A percentile compares a stretch with the other conserved stretches of the same genome.
These are phyloP conservation scores for Eremobia ochroleuca DNA, from an alignment of 2,888 invertebrate species.

Conservation along the genomic window DNA sequence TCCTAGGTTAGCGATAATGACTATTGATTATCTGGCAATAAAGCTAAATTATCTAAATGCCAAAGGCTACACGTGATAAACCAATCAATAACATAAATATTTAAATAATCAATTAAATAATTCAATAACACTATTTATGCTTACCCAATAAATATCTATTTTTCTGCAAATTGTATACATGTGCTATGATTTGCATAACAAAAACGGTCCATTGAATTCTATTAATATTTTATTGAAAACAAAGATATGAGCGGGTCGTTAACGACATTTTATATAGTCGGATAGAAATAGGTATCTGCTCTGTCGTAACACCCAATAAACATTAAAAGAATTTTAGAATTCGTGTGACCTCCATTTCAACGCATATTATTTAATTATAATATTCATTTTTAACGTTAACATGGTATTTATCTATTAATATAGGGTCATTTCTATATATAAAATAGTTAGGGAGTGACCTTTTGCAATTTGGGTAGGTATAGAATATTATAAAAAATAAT, in stretches of 20 bases:
- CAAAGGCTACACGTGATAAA: background rate
- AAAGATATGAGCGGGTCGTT: background rate
- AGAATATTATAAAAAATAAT: background rate
- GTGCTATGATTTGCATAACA: background rate
- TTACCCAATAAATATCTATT: background rate
- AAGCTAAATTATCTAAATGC: background rate
- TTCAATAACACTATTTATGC: background rate
- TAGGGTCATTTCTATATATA: background rate
- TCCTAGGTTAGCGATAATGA: background rate
- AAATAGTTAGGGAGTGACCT: background rate
- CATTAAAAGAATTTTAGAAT: constrained; percentile 22
- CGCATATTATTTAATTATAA: constrained; percentile 18
- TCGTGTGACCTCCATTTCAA: constrained; percentile 42
- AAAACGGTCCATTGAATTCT: background rate
- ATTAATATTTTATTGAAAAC: constrained; percentile 9
- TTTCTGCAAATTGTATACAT: background rate
- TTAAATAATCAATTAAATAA: background rate
- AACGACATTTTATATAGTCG: constrained; percentile 10
- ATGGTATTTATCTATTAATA: background rate
- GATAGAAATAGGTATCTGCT: background rate
- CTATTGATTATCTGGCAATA: background rate
- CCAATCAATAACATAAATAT: background rate
- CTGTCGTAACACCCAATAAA: constrained; percentile 38
- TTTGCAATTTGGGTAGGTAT: background rate
- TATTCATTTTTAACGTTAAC: constrained; percentile 3